Evolutionary conservation across 2,113 vertebrate genomes (phyloP).

Genomic region (Cryptomyrus ogoouensis): DNA sequence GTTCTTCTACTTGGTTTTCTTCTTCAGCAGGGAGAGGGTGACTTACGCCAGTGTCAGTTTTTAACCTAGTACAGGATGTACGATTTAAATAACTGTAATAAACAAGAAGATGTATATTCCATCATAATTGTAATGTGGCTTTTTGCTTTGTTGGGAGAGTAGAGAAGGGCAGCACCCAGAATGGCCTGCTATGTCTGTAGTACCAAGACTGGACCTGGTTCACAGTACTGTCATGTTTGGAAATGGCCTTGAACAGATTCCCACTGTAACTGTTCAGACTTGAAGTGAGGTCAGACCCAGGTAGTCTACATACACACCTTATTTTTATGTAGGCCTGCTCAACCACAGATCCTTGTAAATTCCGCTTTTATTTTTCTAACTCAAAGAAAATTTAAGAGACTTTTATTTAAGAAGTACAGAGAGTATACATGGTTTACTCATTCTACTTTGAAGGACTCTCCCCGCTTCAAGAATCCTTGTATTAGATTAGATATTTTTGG

Average conservation of each 20-base stretch:
- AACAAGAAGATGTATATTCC: background rate
- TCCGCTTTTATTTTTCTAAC: conserved; percentile 3
- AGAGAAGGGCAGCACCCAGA: background rate
- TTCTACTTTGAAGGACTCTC: background rate
- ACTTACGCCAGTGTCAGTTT: conserved; percentile 3
- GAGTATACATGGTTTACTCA: background rate
- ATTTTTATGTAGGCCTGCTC: background rate
- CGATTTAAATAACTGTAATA: background rate
- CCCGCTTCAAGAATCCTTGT: background rate
- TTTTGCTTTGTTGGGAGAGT: conserved; percentile 6
- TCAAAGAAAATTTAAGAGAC: background rate
- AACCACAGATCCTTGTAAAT: background rate
- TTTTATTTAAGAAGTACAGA: conserved; percentile 7
- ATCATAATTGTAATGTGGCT: background rate
- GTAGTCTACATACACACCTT: background rate
- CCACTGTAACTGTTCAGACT: conserved; percentile 8
- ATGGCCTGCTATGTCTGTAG: background rate
- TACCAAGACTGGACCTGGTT: background rate
- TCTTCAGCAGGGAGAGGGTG: conserved; percentile 8
- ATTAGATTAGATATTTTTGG: conserved; percentile 5
- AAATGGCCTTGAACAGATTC: background rate
- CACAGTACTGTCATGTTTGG: background rate
- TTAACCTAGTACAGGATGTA: conserved; percentile 11
- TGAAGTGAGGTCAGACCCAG: background rate
- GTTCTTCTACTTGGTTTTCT: conserved; percentile 8